Evolutionary conservation across 2,888 invertebrate genomes (phyloP).

Genomic region (Strigamia maritima): DNA sequence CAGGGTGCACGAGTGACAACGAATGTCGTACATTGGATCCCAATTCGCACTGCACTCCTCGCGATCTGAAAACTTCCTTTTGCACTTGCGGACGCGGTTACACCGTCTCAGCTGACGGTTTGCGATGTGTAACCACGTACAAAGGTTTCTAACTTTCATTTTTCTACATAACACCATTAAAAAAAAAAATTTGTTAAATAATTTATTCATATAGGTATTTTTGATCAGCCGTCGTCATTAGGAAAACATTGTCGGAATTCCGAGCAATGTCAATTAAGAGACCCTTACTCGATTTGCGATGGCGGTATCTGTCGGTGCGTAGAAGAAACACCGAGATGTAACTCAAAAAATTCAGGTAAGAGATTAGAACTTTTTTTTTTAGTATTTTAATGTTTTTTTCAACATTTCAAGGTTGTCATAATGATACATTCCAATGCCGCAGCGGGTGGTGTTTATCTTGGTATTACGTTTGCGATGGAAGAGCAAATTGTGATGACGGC

Average conservation of each 20-base stretch:
- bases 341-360: conserved; percentile 66
- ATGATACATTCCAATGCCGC: conserved; percentile 64
- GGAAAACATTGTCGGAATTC: conserved; percentile 73
- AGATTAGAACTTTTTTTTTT: neutral
- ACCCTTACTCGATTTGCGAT: conserved; percentile 70
- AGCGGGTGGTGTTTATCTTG: conserved; percentile 84
- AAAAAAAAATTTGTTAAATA: neutral
- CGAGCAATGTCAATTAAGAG: conserved; percentile 74
- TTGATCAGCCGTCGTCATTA: conserved; percentile 60
- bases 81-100: conserved; percentile 37
- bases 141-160: conserved; percentile 40
- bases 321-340: conserved; percentile 57
- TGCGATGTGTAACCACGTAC: conserved; percentile 39
- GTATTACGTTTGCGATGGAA: conserved; percentile 88
- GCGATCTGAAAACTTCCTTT: neutral
- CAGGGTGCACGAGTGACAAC: neutral
- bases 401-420: conserved; percentile 39
- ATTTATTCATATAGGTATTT: neutral
- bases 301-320: conserved; percentile 76
- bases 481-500: conserved; percentile 75
- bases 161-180: neutral
- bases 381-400: neutral
- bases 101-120: conserved; percentile 39
- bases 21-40: neutral
- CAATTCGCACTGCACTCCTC: conserved; percentile 4